These are phyloP conservation scores for Scatophagus argus DNA, from an alignment of 2,113 vertebrate species.

Conservation along the genomic window DNA sequence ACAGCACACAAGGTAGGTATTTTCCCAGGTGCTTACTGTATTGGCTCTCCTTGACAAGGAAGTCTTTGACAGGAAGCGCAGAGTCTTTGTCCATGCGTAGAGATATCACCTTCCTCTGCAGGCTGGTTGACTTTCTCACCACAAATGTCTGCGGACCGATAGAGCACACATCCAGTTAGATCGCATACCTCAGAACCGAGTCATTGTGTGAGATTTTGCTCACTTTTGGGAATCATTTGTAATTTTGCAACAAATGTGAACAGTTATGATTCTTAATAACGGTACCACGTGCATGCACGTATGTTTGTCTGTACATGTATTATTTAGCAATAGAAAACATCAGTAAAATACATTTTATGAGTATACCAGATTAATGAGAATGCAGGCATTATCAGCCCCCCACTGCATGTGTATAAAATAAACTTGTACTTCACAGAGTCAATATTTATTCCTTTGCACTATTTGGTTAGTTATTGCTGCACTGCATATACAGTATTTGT, in stretches of 20 bases:
- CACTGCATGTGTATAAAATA: not conserved
- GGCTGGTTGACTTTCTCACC: constrained; percentile 87
- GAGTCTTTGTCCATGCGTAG: constrained; percentile 87
- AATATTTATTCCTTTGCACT: no score
- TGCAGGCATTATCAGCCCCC: not conserved
- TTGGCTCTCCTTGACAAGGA: constrained; percentile 92
- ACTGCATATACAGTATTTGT: no score
- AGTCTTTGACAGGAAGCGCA: constrained; percentile 85
- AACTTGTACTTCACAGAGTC: not conserved
- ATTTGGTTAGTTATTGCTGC: no score
- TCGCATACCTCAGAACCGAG: not conserved
- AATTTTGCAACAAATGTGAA: not conserved
- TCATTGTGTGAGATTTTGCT: no score
- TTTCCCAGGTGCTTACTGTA: constrained; percentile 88
- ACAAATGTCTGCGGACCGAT: constrained; percentile 86
- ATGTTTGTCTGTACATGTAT: not conserved
- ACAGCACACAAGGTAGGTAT: constrained; percentile 17
- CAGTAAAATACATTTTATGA: not conserved
- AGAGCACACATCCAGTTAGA: constrained; percentile 21
- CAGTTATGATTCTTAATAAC: not conserved
- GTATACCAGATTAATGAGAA: not conserved
- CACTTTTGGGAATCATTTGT: not conserved
- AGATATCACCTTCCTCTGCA: constrained; percentile 94
- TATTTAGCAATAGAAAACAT: not conserved
- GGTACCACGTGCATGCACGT: not conserved